Conservation (phyloP, 2,797 vertebrate species). For the Lacerta agilis region DNA sequence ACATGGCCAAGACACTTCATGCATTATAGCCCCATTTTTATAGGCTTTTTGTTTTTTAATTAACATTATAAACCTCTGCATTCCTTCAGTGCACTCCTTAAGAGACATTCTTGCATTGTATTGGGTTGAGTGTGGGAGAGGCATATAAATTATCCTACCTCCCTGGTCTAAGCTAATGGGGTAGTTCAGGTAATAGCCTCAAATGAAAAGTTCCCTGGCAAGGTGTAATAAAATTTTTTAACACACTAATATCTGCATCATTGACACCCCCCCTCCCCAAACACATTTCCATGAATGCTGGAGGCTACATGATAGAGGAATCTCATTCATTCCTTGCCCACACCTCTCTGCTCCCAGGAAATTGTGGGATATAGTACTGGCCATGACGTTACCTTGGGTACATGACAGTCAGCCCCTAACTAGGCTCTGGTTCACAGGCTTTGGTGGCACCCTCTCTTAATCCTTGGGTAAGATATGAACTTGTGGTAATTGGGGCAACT, state of each 20-base stretch:
- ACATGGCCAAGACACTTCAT: neutral
- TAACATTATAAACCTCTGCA: too few species aligned
- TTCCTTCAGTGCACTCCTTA: neutral
- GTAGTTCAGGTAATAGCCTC: fast-evolving
- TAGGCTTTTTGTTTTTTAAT: too few species aligned
- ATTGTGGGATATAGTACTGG: slow-evolving; percentile 96
- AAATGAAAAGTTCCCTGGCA: slow-evolving; percentile 4
- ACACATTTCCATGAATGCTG: slow-evolving; percentile 72
- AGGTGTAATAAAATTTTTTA: fast-evolving
- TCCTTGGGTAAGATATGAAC: slow-evolving; percentile 82
- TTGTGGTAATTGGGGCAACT: slow-evolving; percentile 77
- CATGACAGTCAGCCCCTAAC: slow-evolving; percentile 99
- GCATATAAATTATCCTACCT: neutral
- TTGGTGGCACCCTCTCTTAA: slow-evolving; percentile 73
- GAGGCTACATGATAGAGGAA: slow-evolving; percentile 91
- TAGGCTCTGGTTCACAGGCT: slow-evolving; percentile 87
- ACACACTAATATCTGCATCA: neutral
- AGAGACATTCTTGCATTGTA: neutral
- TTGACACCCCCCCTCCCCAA: slow-evolving; percentile 27
- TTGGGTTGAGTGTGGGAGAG: neutral
- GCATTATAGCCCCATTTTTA: too few species aligned
- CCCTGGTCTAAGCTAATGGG: neutral
- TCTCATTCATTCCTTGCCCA: slow-evolving; percentile 85
- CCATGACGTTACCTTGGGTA: slow-evolving; percentile 99
- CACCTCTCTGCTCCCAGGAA: slow-evolving; percentile 87